phyloP scores from a whole-genome alignment of 2,888 invertebrate species.

The Troides helena region DNA sequence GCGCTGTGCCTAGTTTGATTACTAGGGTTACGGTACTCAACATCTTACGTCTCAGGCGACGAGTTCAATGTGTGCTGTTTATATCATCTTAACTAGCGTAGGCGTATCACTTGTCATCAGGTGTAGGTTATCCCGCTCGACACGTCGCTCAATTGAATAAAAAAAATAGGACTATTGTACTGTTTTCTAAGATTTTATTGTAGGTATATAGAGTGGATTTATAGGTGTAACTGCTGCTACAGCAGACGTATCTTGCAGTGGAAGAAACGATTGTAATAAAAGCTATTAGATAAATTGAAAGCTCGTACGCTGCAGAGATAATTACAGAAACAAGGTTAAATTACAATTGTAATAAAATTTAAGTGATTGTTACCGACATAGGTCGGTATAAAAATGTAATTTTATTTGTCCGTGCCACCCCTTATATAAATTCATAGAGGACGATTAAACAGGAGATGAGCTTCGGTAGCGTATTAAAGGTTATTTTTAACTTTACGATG shows the following conservation, averaged over 20 bases:
- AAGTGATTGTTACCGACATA: slow-evolving; percentile 51
- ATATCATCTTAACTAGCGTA: no score
- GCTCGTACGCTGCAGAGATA: slow-evolving; percentile 35
- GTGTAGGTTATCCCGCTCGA: no score
- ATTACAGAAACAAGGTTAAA: slow-evolving; percentile 47
- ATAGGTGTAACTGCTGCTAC: background rate
- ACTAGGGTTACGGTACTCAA: no score
- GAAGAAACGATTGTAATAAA: slow-evolving; percentile 6
- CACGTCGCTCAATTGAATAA: no score
- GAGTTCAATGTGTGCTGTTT: no score
- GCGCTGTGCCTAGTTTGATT: no score
- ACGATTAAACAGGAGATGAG: slow-evolving; percentile 30
- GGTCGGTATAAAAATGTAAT: slow-evolving; percentile 57
- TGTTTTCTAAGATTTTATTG: background rate
- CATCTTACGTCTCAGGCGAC: no score
- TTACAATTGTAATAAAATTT: slow-evolving; percentile 57
- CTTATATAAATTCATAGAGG: slow-evolving; percentile 41
- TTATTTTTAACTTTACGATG: slow-evolving; percentile 61
- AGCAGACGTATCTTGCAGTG: background rate
- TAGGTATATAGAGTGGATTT: background rate
- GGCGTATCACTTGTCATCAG: no score
- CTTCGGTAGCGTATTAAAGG: slow-evolving; percentile 33
- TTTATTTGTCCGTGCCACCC: slow-evolving; percentile 59
- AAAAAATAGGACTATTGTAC: background rate
- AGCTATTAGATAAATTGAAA: slow-evolving; percentile 26